Conservation (phyloP, 2,797 vertebrate genomes). For the Aulostomus chinensis region DNA sequence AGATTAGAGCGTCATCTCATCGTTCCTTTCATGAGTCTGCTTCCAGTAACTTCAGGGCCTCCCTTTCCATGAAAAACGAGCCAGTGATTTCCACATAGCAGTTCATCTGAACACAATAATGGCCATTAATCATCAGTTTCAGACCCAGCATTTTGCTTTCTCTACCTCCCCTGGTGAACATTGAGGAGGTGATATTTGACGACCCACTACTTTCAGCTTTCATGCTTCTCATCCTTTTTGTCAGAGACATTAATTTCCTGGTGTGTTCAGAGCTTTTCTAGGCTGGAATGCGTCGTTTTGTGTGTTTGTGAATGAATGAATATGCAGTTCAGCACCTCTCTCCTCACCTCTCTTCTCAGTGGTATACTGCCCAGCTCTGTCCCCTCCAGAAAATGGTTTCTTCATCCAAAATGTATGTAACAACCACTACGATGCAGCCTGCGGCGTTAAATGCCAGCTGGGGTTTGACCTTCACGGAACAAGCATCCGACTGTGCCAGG, state of each 20-base stretch:
- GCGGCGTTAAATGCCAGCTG: conserved; percentile 89
- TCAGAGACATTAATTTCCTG: conserved; percentile 35
- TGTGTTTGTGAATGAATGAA: conserved; percentile 1
- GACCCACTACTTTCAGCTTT: conserved; percentile 36
- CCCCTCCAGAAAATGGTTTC: conserved; percentile 90
- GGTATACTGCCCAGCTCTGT: conserved; percentile 86
- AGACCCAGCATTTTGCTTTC: neutral
- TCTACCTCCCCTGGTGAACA: conserved; percentile 5
- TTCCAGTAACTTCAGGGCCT: conserved; percentile 30
- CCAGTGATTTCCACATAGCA: conserved; percentile 28
- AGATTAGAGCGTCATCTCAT: neutral
- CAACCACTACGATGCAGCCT: conserved; percentile 93
- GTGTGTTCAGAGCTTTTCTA: too few species aligned
- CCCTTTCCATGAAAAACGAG: conserved; percentile 14
- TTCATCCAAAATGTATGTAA: conserved; percentile 94
- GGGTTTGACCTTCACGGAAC: conserved; percentile 92
- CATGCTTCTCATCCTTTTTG: conserved; percentile 23
- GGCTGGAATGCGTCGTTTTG: too few species aligned
- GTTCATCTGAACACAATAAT: conserved; percentile 15
- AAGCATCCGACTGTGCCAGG: conserved; percentile 90
- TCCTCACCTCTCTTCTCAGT: conserved; percentile 70
- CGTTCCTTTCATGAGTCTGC: conserved; percentile 1
- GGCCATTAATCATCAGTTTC: conserved; percentile 31
- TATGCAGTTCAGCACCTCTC: conserved; percentile 1
- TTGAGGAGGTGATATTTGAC: conserved; percentile 34